These are phyloP conservation scores for Gallinago undulata DNA, from an alignment of 2,113 vertebrate genomes.

Conservation along the genomic window DNA sequence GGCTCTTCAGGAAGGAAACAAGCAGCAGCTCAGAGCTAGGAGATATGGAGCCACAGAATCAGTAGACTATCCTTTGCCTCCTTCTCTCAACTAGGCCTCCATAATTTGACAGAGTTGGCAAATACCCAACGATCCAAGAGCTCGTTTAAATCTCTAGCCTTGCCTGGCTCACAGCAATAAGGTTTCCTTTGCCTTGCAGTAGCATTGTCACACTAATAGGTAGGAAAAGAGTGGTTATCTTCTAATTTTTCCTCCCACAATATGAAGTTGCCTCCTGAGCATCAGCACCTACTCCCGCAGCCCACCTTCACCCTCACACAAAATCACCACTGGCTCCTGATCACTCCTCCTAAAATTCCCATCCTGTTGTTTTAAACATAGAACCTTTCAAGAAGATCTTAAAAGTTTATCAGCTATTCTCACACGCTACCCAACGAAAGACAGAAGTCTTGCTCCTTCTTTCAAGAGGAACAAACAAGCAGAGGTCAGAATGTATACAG, in stretches of 20 bases:
- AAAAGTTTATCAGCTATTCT: not conserved
- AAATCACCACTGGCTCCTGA: not conserved
- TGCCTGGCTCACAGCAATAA: not conserved
- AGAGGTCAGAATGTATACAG: not conserved
- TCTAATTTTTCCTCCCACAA: not conserved
- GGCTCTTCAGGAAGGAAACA: not conserved
- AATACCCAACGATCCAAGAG: not conserved
- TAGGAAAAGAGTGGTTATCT: not conserved
- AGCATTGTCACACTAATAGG: not conserved
- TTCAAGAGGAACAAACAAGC: not conserved
- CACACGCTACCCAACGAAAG: not conserved
- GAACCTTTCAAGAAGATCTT: not conserved
- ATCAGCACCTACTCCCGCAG: not conserved
- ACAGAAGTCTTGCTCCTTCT: not conserved
- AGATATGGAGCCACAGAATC: not conserved
- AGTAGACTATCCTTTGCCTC: not conserved
- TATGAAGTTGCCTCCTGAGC: not conserved
- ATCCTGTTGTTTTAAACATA: not conserved
- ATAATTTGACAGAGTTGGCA: not conserved
- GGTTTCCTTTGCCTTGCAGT: not conserved
- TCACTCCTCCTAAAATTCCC: not conserved
- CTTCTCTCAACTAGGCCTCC: not conserved
- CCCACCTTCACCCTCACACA: not conserved
- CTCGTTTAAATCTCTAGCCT: not conserved
- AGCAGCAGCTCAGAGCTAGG: not conserved